Percentiles rank a stretch among this genome's conserved stretches.
phyloP scores from a whole-genome alignment of 1,140 invertebrate genomes.

The Penaeus japonicus region DNA sequence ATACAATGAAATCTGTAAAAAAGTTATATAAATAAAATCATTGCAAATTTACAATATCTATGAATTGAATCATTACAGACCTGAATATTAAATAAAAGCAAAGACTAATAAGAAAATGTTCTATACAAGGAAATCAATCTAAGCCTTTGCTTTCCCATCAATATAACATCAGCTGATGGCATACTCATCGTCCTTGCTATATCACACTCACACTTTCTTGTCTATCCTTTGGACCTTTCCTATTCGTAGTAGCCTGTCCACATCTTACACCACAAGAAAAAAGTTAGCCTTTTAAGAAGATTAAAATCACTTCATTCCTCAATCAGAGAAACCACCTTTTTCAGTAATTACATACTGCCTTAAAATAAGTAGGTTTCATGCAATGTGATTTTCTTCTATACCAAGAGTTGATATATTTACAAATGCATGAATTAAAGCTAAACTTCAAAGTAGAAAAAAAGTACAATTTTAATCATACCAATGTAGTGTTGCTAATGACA shows the following conservation, averaged over 20 bases:
- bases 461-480: neutral
- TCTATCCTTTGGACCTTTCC: too few species aligned
- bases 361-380: neutral
- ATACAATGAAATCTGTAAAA: slow-evolving; percentile 29
- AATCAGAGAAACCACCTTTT: too few species aligned
- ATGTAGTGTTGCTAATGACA: too few species aligned
- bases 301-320: too few species aligned
- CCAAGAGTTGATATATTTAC: slow-evolving; percentile 7
- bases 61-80: slow-evolving; percentile 4
- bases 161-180: slow-evolving; percentile 11
- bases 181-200: neutral
- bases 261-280: too few species aligned
- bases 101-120: neutral
- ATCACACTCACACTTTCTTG: too few species aligned
- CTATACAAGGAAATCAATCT: neutral
- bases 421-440: slow-evolving; percentile 16
- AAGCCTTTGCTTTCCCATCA: neutral
- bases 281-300: too few species aligned
- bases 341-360: neutral
- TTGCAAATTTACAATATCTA: slow-evolving; percentile 15
- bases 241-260: too few species aligned
- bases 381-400: neutral
- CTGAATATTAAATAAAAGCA: slow-evolving; percentile 11
- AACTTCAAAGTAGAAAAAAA: neutral
- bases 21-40: slow-evolving; percentile 34